These are phyloP conservation scores for Diloba caeruleocephala DNA, from an alignment of 2,888 invertebrate genomes.

Conservation along the genomic window DNA sequence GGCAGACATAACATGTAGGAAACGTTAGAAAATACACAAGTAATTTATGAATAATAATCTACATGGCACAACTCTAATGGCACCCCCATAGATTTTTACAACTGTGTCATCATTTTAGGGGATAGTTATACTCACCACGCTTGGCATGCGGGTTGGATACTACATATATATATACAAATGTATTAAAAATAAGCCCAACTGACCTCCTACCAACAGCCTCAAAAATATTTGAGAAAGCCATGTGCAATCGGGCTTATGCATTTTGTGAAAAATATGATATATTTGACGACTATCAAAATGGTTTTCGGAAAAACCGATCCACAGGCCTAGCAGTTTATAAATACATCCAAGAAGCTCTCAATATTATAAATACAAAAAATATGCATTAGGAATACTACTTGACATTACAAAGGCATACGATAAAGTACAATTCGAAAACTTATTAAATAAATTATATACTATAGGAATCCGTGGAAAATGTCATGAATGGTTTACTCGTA, in stretches of 20 bases:
- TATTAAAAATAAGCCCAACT: no score
- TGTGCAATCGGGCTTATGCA: neutral
- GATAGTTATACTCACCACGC: no score
- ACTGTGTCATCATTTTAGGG: no score
- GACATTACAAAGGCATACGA: constrained; percentile 6
- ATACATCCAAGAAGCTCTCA: no score
- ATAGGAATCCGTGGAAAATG: constrained; percentile 6
- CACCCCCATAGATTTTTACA: no score
- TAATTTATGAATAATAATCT: no score
- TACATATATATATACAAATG: no score
- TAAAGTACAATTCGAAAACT: neutral
- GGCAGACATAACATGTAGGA: no score
- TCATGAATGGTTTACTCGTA: neutral
- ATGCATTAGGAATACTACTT: neutral
- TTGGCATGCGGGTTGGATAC: no score
- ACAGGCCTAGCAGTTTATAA: constrained; percentile 1
- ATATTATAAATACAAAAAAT: constrained; percentile 3
- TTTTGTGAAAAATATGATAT: constrained; percentile 2
- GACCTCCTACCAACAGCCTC: constrained; percentile 2
- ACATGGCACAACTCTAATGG: no score
- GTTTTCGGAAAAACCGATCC: no score
- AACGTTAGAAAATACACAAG: no score
- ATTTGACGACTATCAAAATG: neutral
- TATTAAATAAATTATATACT: neutral
- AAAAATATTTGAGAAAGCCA: constrained; percentile 6